These are phyloP conservation scores for Chloroceryle inda DNA, from an alignment of 2,797 vertebrate species.

Conservation along the genomic window DNA sequence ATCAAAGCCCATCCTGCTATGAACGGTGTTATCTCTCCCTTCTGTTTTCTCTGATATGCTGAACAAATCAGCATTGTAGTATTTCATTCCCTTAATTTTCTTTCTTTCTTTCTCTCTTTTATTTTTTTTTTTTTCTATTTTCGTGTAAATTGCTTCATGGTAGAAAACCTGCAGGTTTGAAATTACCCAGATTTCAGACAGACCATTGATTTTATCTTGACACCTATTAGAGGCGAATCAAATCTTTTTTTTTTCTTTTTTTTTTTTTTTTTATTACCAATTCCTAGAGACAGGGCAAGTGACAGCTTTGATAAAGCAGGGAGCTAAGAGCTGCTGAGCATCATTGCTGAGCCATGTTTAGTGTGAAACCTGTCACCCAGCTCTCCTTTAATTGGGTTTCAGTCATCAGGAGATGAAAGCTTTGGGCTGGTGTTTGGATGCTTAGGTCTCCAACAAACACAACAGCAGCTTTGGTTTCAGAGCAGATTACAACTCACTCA, in stretches of 20 bases:
- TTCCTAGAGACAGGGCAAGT: slow-evolving; percentile 78
- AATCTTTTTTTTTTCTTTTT: slow-evolving; percentile 57
- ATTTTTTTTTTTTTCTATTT: background rate
- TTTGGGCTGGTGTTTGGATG: slow-evolving; percentile 64
- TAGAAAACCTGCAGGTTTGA: slow-evolving; percentile 24
- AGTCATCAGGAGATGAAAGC: slow-evolving; percentile 73
- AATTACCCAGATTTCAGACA: slow-evolving; percentile 77
- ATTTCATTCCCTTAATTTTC: background rate
- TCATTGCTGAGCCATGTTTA: slow-evolving; percentile 72
- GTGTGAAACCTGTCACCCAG: slow-evolving; percentile 82
- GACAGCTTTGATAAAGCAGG: slow-evolving; percentile 83
- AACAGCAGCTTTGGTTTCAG: slow-evolving; percentile 17
- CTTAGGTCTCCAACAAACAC: background rate
- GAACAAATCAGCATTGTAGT: background rate
- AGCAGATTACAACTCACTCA: background rate
- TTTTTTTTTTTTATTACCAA: slow-evolving; percentile 81
- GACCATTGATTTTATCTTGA: slow-evolving; percentile 85
- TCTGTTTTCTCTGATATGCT: background rate
- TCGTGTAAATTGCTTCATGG: background rate
- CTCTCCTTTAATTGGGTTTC: slow-evolving; percentile 86
- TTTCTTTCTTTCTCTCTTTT: background rate
- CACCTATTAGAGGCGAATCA: slow-evolving; percentile 80
- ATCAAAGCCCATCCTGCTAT: background rate
- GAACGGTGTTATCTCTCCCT: background rate
- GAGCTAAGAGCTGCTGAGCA: slow-evolving; percentile 77